phyloP scores from a whole-genome alignment of 2,113 vertebrate genomes.

The Psephotus haematonotus region DNA sequence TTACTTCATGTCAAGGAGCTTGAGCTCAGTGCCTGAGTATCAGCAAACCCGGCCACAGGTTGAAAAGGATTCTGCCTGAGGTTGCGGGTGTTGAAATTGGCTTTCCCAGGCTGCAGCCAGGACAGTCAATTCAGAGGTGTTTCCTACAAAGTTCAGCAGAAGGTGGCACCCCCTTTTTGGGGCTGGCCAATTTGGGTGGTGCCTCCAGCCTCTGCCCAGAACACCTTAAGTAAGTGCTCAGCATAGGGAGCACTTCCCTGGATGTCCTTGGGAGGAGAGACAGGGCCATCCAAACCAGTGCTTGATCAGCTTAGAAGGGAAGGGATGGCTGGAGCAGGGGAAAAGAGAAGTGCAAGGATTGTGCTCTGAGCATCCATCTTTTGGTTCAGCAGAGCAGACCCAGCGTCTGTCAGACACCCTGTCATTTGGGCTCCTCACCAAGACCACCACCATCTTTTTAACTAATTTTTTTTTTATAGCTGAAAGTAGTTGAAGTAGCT shows the following conservation, averaged over 20 bases:
- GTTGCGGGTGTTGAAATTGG: not conserved
- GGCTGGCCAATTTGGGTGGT: not conserved
- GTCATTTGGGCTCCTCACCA: not conserved
- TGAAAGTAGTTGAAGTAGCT: not conserved
- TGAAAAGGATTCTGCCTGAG: not conserved
- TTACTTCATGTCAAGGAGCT: not conserved
- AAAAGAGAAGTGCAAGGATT: not conserved
- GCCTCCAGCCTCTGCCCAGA: not conserved
- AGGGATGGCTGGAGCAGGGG: not conserved
- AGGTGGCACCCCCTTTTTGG: not conserved
- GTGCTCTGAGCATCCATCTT: not conserved
- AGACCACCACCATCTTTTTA: not conserved
- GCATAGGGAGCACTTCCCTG: not conserved
- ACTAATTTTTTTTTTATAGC: not conserved
- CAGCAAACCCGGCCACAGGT: not conserved
- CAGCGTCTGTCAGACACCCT: not conserved
- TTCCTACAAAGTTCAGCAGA: not conserved
- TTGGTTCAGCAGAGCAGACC: not conserved
- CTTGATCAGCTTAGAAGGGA: not conserved
- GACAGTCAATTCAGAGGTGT: not conserved
- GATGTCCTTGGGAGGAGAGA: not conserved
- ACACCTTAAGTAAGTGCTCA: not conserved
- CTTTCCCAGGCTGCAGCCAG: not conserved
- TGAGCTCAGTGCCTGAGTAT: not conserved
- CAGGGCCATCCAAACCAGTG: accelerated